Evolutionary conservation across 2,888 invertebrate genomes (phyloP), one percentile per base, ranked within the genome.

Genomic region (Drosophila nr. perissopoda): DNA sequence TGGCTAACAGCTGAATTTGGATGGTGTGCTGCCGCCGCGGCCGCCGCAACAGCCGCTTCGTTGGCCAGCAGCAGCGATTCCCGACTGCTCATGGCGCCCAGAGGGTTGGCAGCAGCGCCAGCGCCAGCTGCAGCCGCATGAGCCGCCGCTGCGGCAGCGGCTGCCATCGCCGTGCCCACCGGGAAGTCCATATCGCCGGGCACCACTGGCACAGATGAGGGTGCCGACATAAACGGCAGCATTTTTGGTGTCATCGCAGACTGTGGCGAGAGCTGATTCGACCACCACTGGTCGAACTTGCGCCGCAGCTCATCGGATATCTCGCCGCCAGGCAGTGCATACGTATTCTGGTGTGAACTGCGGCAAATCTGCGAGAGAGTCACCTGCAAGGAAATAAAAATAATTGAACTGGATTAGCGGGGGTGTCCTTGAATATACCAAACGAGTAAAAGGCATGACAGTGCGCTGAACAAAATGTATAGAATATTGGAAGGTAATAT

Each of bases 221-320:
- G 92, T 2, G 92, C 92, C 49, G 91, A 82, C 92, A 93, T 93
- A 56, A 94, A 93, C 70, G 94, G 94, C 64, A 94, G 88, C 79
- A 94, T 94, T 88, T 94, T 94, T 59, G 93, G 94, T 33, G 94
- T 91, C 82, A 94, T 94, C 48, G 94, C 92, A 61, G 94, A 92
- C 90, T 94, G 93, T 48, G 96, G 95, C 18, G 95, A 95, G 58
- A 96, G 95, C 91, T 97, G 97, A 65, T 95, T 94, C 51, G 95
- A 95, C 96, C 97, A 97, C 98, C 98, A 98, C 67, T 97, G 96
- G 91, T 98, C 98, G 93, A 98, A 98, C 92, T 97, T 97, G 70
- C 97, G 94, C 33, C 97, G 95, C 90, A 96, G 95, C 60, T 98
- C 98, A 81, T 98, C 98, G 0, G 96, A 95, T 11, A 96, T 95